Evolutionary conservation across 2,113 vertebrate genomes (phyloP), one percentile per base, ranked within the genome.

Genomic region (Strigops habroptila): DNA sequence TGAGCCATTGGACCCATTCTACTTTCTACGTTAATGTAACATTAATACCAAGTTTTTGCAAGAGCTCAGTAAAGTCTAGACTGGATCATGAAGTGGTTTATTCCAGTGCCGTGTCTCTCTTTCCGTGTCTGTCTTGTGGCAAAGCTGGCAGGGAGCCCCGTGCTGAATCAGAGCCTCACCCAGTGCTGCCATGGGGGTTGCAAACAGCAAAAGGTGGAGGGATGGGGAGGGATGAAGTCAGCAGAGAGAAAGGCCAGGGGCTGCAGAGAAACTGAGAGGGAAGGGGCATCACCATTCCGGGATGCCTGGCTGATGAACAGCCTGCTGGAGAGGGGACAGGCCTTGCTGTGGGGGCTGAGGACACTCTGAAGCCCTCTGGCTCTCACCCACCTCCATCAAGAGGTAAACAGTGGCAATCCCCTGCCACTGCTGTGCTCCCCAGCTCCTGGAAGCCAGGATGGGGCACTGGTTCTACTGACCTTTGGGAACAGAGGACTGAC

Each of bases 31-130:
- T 96, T 75, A 44, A 21, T 96, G 96, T 96, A 69, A 91, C 95
- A 96, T 94, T 86, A 93, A 92, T 94, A 95, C 15, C 65, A 49
- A 93, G 86, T 93, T 97, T 96, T 96, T 97, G 95, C 89, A 95
- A 96, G 74, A 95, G 86, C 90, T 93, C 92, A 96, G 91, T 96
- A 96, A 97, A 96, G 92, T 95, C 92, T 93, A 79, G 52, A 94
- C 83, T 82, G 74, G 81, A 92, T 87, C 88, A 84, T 84, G 43
- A 90, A 82, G 74, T 69, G 92, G 44, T 93, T 91, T 87, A 48
- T 94, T 94, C 71, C 64, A 24, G 80, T 81, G 52, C 46, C 0
- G 1, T 75, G 43, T 63, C 55, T n/a, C 48, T 94, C 73, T 68
- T 86, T 94, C 76, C 16, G 1, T 71, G 68, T 60, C 64, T 82